These are phyloP conservation scores for Hydrozoanthus tunicans DNA, from an alignment of 64 coral and sea anemone genomes.

Conservation along the genomic window DNA sequence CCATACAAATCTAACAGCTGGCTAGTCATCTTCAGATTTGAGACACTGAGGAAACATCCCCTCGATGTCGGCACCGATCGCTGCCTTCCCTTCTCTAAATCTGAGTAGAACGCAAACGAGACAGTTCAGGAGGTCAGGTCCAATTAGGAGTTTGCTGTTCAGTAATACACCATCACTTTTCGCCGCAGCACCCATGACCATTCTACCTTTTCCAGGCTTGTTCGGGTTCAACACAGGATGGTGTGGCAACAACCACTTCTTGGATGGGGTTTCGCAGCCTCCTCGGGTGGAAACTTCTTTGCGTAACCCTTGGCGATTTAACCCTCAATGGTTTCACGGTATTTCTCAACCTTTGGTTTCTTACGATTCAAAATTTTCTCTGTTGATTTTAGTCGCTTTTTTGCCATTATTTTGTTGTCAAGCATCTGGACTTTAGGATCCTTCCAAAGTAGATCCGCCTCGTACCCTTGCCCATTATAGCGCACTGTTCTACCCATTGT, in stretches of 20 bases:
- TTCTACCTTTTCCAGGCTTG: constrained; percentile 58
- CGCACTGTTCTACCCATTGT: constrained; percentile 43
- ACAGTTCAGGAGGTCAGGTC: constrained; percentile 67
- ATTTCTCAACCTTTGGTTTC: constrained; percentile 15
- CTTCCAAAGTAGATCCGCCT: constrained; percentile 37
- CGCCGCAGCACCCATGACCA: constrained; percentile 67
- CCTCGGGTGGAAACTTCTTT: constrained; percentile 20
- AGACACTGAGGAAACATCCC: constrained; percentile 61
- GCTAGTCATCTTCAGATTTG: constrained; percentile 36
- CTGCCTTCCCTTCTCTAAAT: constrained; percentile 54
- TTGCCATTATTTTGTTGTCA: constrained; percentile 39
- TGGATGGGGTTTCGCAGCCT: background rate
- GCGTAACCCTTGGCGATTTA: constrained; percentile 60
- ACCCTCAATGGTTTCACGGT: constrained; percentile 41
- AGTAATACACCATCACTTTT: constrained; percentile 49
- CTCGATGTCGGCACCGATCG: constrained; percentile 56
- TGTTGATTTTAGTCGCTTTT: constrained; percentile 47
- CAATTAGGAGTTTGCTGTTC: constrained; percentile 45
- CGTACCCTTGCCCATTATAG: constrained; percentile 30
- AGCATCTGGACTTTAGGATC: constrained; percentile 31
- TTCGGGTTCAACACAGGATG: constrained; percentile 65
- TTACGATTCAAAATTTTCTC: constrained; percentile 46
- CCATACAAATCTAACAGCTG: constrained; percentile 58
- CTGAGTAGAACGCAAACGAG: constrained; percentile 51
- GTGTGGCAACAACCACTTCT: constrained; percentile 42